Conservation (phyloP, 1,140 invertebrate species). For the Drosophila sulfurigaster region DNA sequence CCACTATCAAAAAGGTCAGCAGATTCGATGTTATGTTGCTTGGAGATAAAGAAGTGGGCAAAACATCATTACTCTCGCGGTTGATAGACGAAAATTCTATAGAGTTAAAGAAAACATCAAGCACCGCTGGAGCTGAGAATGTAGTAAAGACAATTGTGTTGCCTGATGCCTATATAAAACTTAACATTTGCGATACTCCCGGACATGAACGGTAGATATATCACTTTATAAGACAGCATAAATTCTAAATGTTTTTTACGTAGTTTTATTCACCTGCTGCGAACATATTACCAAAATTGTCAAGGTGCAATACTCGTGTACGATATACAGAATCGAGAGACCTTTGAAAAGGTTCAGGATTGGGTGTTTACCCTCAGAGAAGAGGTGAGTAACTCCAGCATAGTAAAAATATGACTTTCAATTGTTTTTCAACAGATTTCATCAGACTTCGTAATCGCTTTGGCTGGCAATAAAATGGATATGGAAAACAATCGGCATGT, state of each 20-base stretch:
- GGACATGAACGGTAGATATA: constrained; percentile 18
- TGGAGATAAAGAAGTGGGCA: constrained; percentile 43
- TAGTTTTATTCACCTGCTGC: constrained; percentile 44
- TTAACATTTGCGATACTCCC: constrained; percentile 49
- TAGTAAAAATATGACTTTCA: neutral
- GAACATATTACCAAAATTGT: constrained; percentile 18
- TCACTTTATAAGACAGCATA: no score
- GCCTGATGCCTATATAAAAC: neutral
- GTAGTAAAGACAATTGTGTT: constrained; percentile 19
- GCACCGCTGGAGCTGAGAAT: constrained; percentile 36
- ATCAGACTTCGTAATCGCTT: constrained; percentile 22
- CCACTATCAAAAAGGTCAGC: neutral
- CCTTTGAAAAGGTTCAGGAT: constrained; percentile 24
- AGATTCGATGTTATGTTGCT: constrained; percentile 22
- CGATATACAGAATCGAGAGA: constrained; percentile 47
- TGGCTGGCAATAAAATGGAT: constrained; percentile 52
- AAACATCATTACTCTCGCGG: constrained; percentile 36
- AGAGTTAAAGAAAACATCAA: neutral
- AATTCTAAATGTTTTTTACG: neutral
- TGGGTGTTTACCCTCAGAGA: constrained; percentile 38
- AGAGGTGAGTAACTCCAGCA: neutral
- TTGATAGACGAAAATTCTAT: neutral
- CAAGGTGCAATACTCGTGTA: constrained; percentile 51
- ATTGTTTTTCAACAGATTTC: neutral
- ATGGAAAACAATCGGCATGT: constrained; percentile 12